phyloP scores from a whole-genome alignment of 2,113 vertebrate genomes.

The Callorhinus ursinus region DNA sequence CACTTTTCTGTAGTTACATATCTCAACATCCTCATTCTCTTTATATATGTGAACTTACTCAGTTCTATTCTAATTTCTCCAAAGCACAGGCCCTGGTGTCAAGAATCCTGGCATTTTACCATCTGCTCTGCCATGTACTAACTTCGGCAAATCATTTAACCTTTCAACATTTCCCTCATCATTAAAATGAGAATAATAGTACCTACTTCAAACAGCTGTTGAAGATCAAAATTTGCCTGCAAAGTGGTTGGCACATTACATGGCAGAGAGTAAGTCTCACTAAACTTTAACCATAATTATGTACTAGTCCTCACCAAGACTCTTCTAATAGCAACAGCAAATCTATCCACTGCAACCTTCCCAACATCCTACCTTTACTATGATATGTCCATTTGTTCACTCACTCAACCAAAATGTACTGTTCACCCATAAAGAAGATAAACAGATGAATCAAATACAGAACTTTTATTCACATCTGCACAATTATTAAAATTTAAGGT shows the following conservation, averaged over 20 bases:
- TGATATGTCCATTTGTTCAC: background rate
- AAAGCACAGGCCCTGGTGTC: background rate
- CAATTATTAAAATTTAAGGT: slow-evolving; percentile 4
- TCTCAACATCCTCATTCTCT: background rate
- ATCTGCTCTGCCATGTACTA: background rate
- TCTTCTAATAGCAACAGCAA: background rate
- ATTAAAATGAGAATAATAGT: background rate
- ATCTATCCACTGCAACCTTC: background rate
- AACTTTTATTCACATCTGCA: background rate
- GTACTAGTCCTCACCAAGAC: background rate
- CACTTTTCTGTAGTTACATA: background rate
- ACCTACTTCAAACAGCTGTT: background rate
- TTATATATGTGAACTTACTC: background rate
- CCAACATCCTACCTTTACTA: background rate
- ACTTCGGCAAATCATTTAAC: slow-evolving; percentile 1
- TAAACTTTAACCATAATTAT: slow-evolving; percentile 40
- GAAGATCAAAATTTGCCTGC: background rate
- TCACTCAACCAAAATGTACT: background rate
- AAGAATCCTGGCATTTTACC: slow-evolving; percentile 29
- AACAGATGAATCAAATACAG: background rate
- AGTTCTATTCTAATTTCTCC: slow-evolving; percentile 23
- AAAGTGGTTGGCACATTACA: background rate
- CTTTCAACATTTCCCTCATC: background rate
- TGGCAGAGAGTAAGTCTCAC: background rate
- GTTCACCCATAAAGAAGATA: background rate